Evolutionary conservation across 2,113 vertebrate genomes (phyloP).

Genomic region (Syngnathoides biaculeatus): DNA sequence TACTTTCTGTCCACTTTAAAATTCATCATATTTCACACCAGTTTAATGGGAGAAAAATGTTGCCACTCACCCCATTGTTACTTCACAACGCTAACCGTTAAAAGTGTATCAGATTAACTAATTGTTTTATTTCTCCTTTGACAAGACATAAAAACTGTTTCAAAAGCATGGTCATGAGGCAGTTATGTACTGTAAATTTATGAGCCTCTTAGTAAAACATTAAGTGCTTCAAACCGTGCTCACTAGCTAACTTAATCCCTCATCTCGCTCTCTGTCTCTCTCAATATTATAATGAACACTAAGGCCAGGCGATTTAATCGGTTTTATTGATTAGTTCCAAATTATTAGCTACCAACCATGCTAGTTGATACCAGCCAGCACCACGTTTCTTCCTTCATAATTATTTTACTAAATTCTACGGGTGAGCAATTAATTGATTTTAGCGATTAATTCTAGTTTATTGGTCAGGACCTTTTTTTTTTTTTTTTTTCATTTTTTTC

Average conservation of each 20-base stretch:
- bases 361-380: no score
- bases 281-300: no score
- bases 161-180: neutral
- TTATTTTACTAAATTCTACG: no score
- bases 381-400: no score
- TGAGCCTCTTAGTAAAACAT: neutral
- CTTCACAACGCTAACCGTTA: neutral
- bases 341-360: no score
- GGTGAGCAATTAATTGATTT: no score
- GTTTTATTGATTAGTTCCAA: no score
- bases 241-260: neutral
- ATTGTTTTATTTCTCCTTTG: neutral
- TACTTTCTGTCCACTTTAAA: neutral
- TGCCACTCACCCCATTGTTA: neutral
- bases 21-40: neutral
- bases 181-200: neutral
- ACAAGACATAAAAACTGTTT: neutral
- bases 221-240: no score
- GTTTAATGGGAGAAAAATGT: neutral
- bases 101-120: neutral
- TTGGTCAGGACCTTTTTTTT: no score
- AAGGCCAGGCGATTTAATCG: no score
- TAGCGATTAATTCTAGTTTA: no score
- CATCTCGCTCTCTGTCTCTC: neutral
- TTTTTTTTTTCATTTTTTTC: no score